These are phyloP conservation scores for Rhyacophila brunnea DNA, from an alignment of 1,140 invertebrate species.

Conservation along the genomic window DNA sequence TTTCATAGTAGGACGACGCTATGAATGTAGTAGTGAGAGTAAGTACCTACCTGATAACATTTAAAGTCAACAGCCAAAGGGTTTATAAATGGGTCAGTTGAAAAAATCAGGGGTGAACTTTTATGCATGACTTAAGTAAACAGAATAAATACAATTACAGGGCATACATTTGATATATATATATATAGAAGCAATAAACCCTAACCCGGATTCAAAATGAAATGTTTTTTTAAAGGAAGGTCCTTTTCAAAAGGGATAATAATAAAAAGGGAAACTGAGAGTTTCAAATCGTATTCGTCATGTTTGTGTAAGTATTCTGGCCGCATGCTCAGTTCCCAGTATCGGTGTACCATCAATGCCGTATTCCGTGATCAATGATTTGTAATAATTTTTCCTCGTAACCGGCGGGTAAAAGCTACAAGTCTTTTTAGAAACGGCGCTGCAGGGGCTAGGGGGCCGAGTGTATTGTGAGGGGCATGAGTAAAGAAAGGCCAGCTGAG, in stretches of 20 bases:
- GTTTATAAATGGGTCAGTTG: too few relatives aligned
- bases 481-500: slow-evolving; percentile 3
- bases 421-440: slow-evolving; percentile 15
- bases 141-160: too few relatives aligned
- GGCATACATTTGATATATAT: slow-evolving; percentile 22
- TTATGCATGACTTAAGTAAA: too few relatives aligned
- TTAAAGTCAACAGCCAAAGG: too few relatives aligned
- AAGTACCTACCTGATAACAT: too few relatives aligned
- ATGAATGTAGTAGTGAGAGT: too few relatives aligned
- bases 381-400: slow-evolving; percentile 32
- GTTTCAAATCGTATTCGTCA: slow-evolving; percentile 15
- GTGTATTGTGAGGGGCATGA: slow-evolving; percentile 9
- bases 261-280: slow-evolving; percentile 9
- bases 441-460: neutral
- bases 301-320: slow-evolving; percentile 5
- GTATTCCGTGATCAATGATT: slow-evolving; percentile 30
- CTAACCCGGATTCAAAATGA: slow-evolving; percentile 21
- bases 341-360: neutral
- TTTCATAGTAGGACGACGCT: too few relatives aligned
- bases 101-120: too few relatives aligned
- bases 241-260: slow-evolving; percentile 8
- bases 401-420: slow-evolving; percentile 20
- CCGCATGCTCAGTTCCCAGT: slow-evolving; percentile 2
- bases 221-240: slow-evolving; percentile 29
- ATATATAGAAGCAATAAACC: slow-evolving; percentile 31